Conservation (phyloP, 2,888 invertebrate species). For the Scaptomyza reducta region DNA sequence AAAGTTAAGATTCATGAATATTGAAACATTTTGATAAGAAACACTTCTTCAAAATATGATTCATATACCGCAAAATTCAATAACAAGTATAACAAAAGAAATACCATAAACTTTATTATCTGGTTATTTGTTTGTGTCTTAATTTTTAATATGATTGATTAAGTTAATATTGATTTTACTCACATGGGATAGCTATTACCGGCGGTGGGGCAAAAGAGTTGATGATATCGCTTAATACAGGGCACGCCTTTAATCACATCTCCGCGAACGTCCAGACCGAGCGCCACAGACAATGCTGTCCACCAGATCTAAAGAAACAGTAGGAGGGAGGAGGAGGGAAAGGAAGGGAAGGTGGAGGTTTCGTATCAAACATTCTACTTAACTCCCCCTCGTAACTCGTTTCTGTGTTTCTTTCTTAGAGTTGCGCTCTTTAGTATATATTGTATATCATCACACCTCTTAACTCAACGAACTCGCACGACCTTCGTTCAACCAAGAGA, state of each 20-base stretch:
- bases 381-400: no score
- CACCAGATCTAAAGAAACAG: slow-evolving; percentile 91
- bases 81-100: no score
- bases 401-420: slow-evolving; percentile 3
- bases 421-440: slow-evolving; percentile 38
- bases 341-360: no score
- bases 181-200: slow-evolving; percentile 96
- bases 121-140: not conserved
- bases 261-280: slow-evolving; percentile 94
- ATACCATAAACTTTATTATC: not conserved
- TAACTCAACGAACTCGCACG: slow-evolving; percentile 78
- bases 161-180: slow-evolving; percentile 81
- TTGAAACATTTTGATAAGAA: slow-evolving; percentile 20
- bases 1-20: not conserved
- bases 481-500: slow-evolving; percentile 72
- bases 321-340: no score
- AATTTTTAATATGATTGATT: not conserved
- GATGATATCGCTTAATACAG: slow-evolving; percentile 94
- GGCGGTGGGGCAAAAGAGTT: slow-evolving; percentile 95
- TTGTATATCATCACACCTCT: slow-evolving; percentile 68
- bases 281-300: slow-evolving; percentile 94
- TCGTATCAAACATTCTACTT: no score
- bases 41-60: slow-evolving; percentile 15
- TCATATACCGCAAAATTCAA: slow-evolving; percentile 11
- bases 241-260: slow-evolving; percentile 95